These are phyloP conservation scores for Turritopsis dohrnii DNA, from an alignment of 30 jellyfish, hydroid and myxozoan genomes.

Conservation along the genomic window DNA sequence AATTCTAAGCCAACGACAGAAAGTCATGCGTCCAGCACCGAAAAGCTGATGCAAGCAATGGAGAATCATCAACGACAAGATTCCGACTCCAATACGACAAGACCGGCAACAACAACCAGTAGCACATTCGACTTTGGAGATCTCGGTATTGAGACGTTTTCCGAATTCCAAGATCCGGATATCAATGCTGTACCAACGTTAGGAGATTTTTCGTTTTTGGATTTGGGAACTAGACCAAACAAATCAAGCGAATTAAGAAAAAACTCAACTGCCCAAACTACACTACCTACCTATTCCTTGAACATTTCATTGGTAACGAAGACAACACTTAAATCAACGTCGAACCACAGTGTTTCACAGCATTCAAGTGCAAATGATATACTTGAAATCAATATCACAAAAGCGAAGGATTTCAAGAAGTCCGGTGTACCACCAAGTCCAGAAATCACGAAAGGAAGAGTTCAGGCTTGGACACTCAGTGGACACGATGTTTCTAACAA, in stretches of 20 bases:
- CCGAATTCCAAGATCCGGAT: not conserved
- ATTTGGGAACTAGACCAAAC: not conserved
- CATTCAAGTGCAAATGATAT: not conserved
- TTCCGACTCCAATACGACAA: not conserved
- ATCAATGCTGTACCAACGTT: not conserved
- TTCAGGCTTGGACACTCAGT: not conserved
- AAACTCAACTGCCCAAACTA: not conserved
- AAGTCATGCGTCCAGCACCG: not conserved
- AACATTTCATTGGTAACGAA: not conserved
- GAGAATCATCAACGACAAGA: not conserved
- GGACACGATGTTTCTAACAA: not conserved
- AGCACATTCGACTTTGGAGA: not conserved
- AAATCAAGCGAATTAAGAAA: not conserved
- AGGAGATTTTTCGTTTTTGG: not conserved
- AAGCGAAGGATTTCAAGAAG: not conserved
- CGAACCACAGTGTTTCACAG: not conserved
- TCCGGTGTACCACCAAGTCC: constrained; percentile 9
- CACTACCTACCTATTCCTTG: not conserved
- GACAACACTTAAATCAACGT: not conserved
- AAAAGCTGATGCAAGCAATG: not conserved
- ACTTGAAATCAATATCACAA: not conserved
- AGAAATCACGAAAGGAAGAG: not conserved
- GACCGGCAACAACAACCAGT: not conserved
- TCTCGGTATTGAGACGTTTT: not conserved
- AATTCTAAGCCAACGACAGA: not conserved